Conservation (phyloP, 1,140 invertebrate species). For the Cydia strobilella region DNA sequence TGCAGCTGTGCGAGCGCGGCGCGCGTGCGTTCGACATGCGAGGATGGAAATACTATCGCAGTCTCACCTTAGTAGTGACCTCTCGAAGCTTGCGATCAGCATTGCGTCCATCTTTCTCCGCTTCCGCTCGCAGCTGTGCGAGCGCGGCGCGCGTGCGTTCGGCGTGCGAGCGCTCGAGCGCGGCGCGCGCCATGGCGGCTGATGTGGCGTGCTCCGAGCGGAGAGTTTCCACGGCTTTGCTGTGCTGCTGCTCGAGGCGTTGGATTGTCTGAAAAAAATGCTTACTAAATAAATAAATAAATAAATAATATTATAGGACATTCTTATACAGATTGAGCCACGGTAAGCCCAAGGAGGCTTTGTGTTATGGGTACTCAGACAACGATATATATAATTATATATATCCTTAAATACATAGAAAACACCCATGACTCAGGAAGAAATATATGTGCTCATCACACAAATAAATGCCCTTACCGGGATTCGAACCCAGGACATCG, state of each 20-base stretch:
- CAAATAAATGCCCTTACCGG: no score
- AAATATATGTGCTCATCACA: no score
- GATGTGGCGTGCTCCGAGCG: conserved; percentile 52
- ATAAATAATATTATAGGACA: no score
- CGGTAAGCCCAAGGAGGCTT: no score
- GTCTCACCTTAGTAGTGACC: conserved; percentile 56
- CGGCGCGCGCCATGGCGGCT: conserved; percentile 48
- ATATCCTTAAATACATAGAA: no score
- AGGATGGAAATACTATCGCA: neutral
- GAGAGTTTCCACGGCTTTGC: conserved; percentile 47
- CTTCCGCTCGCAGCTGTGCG: conserved; percentile 54
- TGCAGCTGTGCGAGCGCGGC: conserved; percentile 57
- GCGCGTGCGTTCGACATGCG: conserved; percentile 57
- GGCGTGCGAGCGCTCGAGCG: conserved; percentile 57
- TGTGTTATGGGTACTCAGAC: no score
- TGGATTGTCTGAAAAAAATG: conserved; percentile 51
- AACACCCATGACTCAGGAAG: no score
- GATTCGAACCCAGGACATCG: no score
- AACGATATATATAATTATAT: no score
- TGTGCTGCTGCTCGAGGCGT: conserved; percentile 54
- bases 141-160: conserved; percentile 59
- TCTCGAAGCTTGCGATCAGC: conserved; percentile 67
- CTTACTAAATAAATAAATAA: no score
- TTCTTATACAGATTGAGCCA: no score
- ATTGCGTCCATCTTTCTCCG: conserved; percentile 54